Evolutionary conservation across 2,888 invertebrate species (phyloP), one percentile per base, ranked within the genome.

Genomic region (Eumacrocentrus americanus): DNA sequence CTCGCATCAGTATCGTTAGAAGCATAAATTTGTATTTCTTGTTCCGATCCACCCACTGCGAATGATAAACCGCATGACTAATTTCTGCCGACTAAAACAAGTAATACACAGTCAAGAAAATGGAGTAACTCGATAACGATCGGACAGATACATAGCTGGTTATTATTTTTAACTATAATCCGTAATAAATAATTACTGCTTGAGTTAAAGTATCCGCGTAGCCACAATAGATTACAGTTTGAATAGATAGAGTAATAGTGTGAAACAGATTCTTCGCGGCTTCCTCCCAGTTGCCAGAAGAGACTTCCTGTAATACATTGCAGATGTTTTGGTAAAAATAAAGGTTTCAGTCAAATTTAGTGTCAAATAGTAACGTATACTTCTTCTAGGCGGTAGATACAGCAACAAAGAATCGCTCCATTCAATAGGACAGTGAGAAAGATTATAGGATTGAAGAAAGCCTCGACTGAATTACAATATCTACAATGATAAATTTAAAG

Each of bases 171-270:
- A n/a, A n/a, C n/a, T n/a, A n/a, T n/a, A n/a, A n/a, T n/a, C n/a
- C n/a, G n/a, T n/a, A n/a, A n/a, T n/a, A n/a, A 14, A 40, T 25
- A 37, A 52, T 64, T 57, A 68, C 68, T 61, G 64, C 60, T 22
- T 59, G 50, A 23, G 65, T 65, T 42, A 68, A 52, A 40, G 47
- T 61, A 11, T 63, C 66, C 6, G 68, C 65, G 35, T 61, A 67
- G 11, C 67, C 67, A 29, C 68, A 68, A 22, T 68, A 68, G 38
- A 68, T 64, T 4, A 67, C 47, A 5, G 65, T 64, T 20, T 68
- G 67, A 6, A 63, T 57, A n/a, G 64, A 42, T 2, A 68, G 59
- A 11, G 64, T 60, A 1, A 64, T 61, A 12, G 59, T 57, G 52
- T 68, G 67, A 11, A 65, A 60, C 9, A 65, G 48, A 55, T 63